Evolutionary conservation across 2,888 invertebrate genomes (phyloP), one percentile per base, ranked within the genome.

Genomic region (Therioaphis trifolii): DNA sequence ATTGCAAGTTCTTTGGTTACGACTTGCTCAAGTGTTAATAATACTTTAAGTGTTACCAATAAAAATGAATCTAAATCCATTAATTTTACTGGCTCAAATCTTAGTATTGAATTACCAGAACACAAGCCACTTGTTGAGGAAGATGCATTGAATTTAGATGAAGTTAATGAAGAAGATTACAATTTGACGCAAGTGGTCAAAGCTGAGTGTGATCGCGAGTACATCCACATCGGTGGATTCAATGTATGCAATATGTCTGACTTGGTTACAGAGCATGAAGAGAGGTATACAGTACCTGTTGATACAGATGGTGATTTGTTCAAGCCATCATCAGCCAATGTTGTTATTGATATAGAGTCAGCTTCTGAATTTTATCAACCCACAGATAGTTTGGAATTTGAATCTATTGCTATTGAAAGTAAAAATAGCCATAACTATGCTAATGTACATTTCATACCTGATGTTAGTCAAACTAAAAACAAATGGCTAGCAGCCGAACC

Each of bases 301-400:
- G 55, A 72, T 63, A 82, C 80, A 18, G 80, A 82, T 14, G 80
- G 80, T 82, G 72, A 82, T 72, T 43, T 82, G 12, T 82, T 82
- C 11, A 82, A 74, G 35, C 80, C 80, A 18, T 80, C 79, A 7
- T 82, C 63, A 14, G 61, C 80, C 18, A 61, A 74, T 40, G 80
- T 82, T 72, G 80, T 82, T 71, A 82, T 82, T 58, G 80, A 82
- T 12, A 82, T 82, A 46, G 80, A 82, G 18, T 82, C 80, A 29
- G 80, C 80, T 18, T 82, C 80, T 24, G 63, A 61, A 12, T 63
- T 74, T 14, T 82, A 72, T 21, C 80, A 72, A n/a, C 29, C 80
- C 9, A 74, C 72, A 18, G 63, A 74, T 40, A 52, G 49, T 49
- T 18, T 82, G 7, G 29, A 72, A 72, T 24, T 82, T 63, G 72